These are phyloP conservation scores for Coranthus polyacanthus DNA, from an alignment of 2,797 vertebrate genomes.

Conservation along the genomic window DNA sequence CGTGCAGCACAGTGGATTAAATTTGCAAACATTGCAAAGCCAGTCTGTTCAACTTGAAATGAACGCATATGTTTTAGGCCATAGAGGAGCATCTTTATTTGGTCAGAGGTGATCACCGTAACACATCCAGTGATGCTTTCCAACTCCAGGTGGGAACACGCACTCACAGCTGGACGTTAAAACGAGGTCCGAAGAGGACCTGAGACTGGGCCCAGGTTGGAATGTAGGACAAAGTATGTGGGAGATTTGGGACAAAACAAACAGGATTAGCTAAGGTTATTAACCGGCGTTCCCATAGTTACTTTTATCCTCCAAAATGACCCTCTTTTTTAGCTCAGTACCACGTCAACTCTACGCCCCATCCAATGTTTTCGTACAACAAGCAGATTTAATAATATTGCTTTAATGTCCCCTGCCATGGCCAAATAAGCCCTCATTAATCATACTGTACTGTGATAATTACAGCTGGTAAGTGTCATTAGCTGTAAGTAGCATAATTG, in stretches of 20 bases:
- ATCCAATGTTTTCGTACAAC: slow-evolving; percentile 9
- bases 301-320: slow-evolving; percentile 6
- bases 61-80: too few relatives aligned
- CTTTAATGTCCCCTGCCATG: slow-evolving; percentile 21
- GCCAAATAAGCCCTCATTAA: slow-evolving; percentile 55
- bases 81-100: too few relatives aligned
- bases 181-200: neutral
- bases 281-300: slow-evolving; percentile 22
- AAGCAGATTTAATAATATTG: slow-evolving; percentile 49
- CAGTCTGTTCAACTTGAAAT: too few relatives aligned
- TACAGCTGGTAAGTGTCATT: slow-evolving; percentile 62
- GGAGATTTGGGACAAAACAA: slow-evolving; percentile 17
- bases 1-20: too few relatives aligned
- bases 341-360: slow-evolving; percentile 8
- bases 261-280: slow-evolving; percentile 27
- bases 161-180: neutral
- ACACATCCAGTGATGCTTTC: too few relatives aligned
- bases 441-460: slow-evolving; percentile 49
- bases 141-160: too few relatives aligned
- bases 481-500: slow-evolving; percentile 53
- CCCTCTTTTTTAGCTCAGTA: slow-evolving; percentile 9
- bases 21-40: too few relatives aligned
- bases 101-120: too few relatives aligned
- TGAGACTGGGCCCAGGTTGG: slow-evolving; percentile 15
- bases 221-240: slow-evolving; percentile 4